Evolutionary conservation across 2,797 vertebrate genomes (phyloP).

Genomic region (Clarias pachynema): DNA sequence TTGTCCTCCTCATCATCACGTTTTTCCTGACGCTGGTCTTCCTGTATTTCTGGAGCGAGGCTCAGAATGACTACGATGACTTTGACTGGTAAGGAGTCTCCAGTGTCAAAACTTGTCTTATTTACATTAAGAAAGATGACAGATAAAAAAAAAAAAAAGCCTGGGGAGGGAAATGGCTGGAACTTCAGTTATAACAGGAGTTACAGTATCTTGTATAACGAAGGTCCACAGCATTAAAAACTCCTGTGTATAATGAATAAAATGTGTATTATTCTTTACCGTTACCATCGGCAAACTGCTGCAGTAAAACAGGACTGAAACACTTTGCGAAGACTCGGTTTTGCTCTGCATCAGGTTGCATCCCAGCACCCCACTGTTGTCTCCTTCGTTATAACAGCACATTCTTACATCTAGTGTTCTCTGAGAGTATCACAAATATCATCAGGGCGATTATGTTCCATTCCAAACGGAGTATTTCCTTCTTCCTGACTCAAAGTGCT

Average conservation of each 20-base stretch:
- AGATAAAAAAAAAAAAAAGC: not conserved
- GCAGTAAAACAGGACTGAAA: not conserved
- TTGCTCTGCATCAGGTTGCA: not conserved
- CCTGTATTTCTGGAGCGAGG: constrained; percentile 87
- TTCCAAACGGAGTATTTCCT: not conserved
- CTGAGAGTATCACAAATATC: not conserved
- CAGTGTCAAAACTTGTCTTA: not conserved
- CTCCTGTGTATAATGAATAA: not conserved
- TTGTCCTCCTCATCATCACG: constrained; percentile 77
- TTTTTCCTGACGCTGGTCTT: constrained; percentile 83
- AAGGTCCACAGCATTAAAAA: not conserved
- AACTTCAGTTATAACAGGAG: not conserved
- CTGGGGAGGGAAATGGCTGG: not conserved
- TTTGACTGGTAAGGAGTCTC: constrained; percentile 84
- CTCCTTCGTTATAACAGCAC: not conserved
- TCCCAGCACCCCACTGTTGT: not conserved
- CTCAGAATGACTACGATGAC: constrained; percentile 88
- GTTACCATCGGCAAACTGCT: not conserved
- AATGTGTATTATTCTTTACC: not conserved
- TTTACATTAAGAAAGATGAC: not conserved
- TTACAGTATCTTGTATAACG: not conserved
- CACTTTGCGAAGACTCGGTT: not conserved
- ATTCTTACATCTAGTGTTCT: not conserved
- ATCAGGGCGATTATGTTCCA: not conserved
- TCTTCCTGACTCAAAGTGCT: not conserved